Base-by-base conservation (phyloP, 2,888 invertebrate species). In the Drosophila pseudotalamancana region DNA sequence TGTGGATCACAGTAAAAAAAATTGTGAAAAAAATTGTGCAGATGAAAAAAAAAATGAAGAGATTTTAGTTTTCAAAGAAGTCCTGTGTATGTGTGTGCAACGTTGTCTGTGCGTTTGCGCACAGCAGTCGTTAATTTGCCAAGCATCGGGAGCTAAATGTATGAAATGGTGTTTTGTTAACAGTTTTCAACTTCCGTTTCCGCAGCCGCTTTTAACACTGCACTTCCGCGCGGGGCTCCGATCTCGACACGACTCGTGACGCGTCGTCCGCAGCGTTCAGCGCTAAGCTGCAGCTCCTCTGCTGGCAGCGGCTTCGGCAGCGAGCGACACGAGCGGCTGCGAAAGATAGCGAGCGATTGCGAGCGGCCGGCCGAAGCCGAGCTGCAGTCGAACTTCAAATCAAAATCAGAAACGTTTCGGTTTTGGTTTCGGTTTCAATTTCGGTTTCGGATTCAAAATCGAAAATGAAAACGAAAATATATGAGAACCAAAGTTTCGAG, bases 201-300 rank as follows among this genome's bases (percentile, higher is more conserved):
- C 89, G 84, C 64, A 70, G 39, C 75, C 79, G 84, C 65, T 72
- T 54, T 53, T 50, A 50, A 70, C 81, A 76, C 75, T 86, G 74
- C 84, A 88, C 88, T 89, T 88, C 88, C 88, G 84, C 79, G 72
- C 77, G 72, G 56, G 72, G 72, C 72, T 78, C 69, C 80, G 85
- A 87, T 82, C 82, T 72, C 84, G 77, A 88, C 75, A 82, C 89
- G 75, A 81, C 81, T 87, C 80, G 61, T 70, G 68, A 55, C 29
- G 62, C 45, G 48, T 49, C 57, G 46, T 23, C 40, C 51, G 32
- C 45, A 48, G 46, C 61, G 48, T 31, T 56, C 21, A 67, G 34
- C 66, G 49, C 29, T 39, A 43, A 49, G 62, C 43, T 57, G 61
- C 72, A 69, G 49, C 65, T 31, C 25, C 49, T 27, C 29, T 14